Base-by-base conservation (phyloP, 2,113 vertebrate species). In the Psittacula cyanocephala region DNA sequence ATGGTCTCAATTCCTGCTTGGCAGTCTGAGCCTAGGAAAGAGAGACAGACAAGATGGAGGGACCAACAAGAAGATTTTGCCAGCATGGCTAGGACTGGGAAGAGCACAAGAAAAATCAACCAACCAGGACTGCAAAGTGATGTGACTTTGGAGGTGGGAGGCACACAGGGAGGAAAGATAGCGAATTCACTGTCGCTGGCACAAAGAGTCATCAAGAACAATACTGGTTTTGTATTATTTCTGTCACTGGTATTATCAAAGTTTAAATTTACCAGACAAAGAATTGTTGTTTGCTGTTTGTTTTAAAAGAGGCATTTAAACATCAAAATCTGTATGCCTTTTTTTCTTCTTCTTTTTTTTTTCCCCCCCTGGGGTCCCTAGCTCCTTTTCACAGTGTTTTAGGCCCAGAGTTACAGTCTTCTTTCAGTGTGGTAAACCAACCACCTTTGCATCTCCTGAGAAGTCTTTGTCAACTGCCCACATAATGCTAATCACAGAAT, bases 111-210 rank as follows among this genome's bases (percentile, higher is more conserved):
- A 49, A 63, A 62, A 63, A 39, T 28, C 28, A 24, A 29, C 3
- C 5, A 4, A n/a, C 23, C 33, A 39, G 1, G 18, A n/a, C 28
- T 22, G 39, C 25, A 31, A 57, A 71, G 25, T 2, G 0, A 31
- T 27, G 71, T 49, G 41, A 35, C 31, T 35, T 14, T 17, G 41
- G 20, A 62, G 28, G 15, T 63, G n/a, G 31, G 46, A 22, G 71
- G 28, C 5, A 29, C 37, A 8, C 7, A 4, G 25, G 19, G 35
- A 59, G 44, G 44, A 44, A 33, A 24, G 28, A 25, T 2, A 12
- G 33, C 0, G 0, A 79, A 13, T 33, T 24, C 8, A 1, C 14
- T 6, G 59, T 1, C 29, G 37, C 31, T 16, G 67, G 33, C 28
- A 72, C 4, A 43, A 64, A 43, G 9, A 64, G 28, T 50, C 74